Base-by-base conservation (phyloP, 2,888 invertebrate species). In the Erynnis tages region DNA sequence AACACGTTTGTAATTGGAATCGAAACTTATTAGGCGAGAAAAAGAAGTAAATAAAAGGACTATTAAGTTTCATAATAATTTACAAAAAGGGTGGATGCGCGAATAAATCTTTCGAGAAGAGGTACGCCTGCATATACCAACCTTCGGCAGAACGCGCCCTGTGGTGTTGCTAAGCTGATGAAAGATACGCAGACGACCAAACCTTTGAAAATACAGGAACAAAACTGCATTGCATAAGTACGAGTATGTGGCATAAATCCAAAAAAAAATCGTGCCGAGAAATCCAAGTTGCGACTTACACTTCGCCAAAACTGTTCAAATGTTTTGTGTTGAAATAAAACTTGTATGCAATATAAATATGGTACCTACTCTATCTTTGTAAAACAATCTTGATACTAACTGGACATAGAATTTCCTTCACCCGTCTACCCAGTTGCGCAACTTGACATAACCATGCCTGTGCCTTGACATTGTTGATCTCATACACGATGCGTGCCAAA, bases 391-490 rank as follows among this genome's bases (percentile, higher is more conserved):
- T 23, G 27, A 53, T 55, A 35, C 35, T 49, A 58, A 52, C 53
- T 41, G 41, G 19, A 30, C 52, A 57, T 21, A 57, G 49, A 57
- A 17, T 63, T 58, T 59, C 57, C 55, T 60, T 57, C 48, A 38
- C 47, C 52, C 44, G 44, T 52, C 44, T 56, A 44, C 44, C 43
- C 50, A 53, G 35, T 82, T 82, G 65, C 73, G 68, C 68, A 81
- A 77, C 56, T 61, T 73, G 68, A 72, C 75, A 76, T 75, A 79
- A 76, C 66, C 62, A 21, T n/a, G n/a, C n/a, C n/a, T n/a, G 49
- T 63, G 63, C 82, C 85, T 84, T 86, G 84, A 82, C 82, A 83
- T 83, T 85, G 82, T 79, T 84, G 76, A 77, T 78, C 71, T 79
- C 77, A 78, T 69, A 69, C 69, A 35, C 21, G 48, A 40, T 66